Conservation (phyloP, 2,888 invertebrate species). For the Agrotis puta region DNA sequence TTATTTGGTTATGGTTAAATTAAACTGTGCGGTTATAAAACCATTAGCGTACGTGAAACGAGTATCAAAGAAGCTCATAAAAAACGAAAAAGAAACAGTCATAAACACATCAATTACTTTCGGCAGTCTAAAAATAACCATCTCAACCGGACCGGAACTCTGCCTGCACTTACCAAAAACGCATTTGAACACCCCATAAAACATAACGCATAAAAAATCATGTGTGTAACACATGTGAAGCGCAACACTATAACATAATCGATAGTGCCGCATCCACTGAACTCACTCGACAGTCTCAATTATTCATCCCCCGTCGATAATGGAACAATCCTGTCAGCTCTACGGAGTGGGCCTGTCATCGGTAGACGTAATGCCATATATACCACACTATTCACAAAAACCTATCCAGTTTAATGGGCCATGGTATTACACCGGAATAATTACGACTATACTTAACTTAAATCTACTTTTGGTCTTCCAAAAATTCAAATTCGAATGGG, state of each 20-base stretch:
- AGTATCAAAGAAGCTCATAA: conserved; percentile 5
- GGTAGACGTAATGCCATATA: conserved; percentile 83
- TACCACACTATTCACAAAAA: conserved; percentile 77
- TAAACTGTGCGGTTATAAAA: conserved; percentile 29
- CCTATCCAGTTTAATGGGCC: conserved; percentile 70
- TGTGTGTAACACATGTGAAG: conserved; percentile 52
- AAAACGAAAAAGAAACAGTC: background rate
- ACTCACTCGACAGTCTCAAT: conserved; percentile 82
- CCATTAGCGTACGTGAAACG: background rate
- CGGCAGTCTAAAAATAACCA: conserved; percentile 8
- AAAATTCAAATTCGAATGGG: background rate
- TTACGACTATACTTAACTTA: conserved; percentile 31
- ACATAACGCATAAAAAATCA: conserved; percentile 45
- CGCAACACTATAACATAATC: conserved; percentile 46
- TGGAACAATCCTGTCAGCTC: conserved; percentile 89
- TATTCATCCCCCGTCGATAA: conserved; percentile 88
- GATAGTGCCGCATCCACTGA: conserved; percentile 77
- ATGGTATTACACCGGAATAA: conserved; percentile 47
- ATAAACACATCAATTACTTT: background rate
- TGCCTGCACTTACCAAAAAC: conserved; percentile 34
- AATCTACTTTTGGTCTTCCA: conserved; percentile 13
- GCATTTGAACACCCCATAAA: conserved; percentile 34
- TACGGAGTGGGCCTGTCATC: conserved; percentile 86
- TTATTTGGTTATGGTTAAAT: conserved; percentile 44
- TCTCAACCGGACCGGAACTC: conserved; percentile 8